A percentile compares a stretch with the other conserved stretches of the same genome.
These are phyloP conservation scores for Thunnus albacares DNA, from an alignment of 2,797 vertebrate genomes.

Conservation along the genomic window DNA sequence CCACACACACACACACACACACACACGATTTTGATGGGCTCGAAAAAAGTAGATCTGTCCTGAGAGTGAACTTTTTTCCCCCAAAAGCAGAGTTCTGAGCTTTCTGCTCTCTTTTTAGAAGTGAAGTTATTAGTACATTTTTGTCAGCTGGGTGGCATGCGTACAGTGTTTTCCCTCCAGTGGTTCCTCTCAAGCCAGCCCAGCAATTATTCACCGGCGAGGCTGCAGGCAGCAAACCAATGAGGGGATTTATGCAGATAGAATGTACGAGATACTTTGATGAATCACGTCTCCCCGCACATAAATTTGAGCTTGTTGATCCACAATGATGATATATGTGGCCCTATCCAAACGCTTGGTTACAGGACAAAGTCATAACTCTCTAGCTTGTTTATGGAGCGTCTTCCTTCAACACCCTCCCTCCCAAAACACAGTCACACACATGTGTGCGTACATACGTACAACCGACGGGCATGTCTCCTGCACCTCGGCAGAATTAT, in stretches of 20 bases:
- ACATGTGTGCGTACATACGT: not conserved
- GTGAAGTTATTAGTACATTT: conserved; percentile 47
- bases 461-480: conserved; percentile 5
- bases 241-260: conserved; percentile 82
- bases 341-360: conserved; percentile 43
- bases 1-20: conserved; percentile 13
- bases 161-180: conserved; percentile 54
- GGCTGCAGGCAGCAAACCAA: conserved; percentile 73
- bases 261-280: conserved; percentile 60
- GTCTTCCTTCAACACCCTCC: not conserved
- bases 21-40: conserved; percentile 42
- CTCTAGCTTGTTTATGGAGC: conserved; percentile 60
- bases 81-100: conserved; percentile 1
- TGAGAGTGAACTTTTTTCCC: conserved; percentile 36
- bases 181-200: conserved; percentile 56
- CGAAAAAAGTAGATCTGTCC: conserved; percentile 37
- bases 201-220: conserved; percentile 74
- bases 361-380: conserved; percentile 72
- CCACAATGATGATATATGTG: conserved; percentile 74
- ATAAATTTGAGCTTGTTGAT: conserved; percentile 81
- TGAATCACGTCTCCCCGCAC: conserved; percentile 66
- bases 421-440: not conserved
- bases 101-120: conserved; percentile 19
- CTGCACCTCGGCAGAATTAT: conserved; percentile 12
- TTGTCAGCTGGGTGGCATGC: conserved; percentile 48